Evolutionary conservation across 2,797 vertebrate species (phyloP), one percentile per base, ranked within the genome.

Genomic region (Phyllotis vaccarum): DNA sequence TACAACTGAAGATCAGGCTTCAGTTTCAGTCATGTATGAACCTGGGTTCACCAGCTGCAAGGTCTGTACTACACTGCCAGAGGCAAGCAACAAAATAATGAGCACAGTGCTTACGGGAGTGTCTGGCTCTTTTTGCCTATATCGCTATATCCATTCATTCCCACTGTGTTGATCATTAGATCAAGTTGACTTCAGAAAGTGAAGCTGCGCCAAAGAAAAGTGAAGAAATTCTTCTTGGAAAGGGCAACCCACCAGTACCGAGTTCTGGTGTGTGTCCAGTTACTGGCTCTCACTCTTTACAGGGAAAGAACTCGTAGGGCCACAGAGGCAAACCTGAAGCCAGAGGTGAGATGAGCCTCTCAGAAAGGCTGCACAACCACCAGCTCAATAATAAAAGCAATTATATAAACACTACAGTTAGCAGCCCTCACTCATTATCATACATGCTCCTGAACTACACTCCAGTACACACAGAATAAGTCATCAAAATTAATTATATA

Each of bases 401-500:
- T 11, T 16, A 83, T 49, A 2, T 83, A 37, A 62, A 70, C 40
- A 10, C 27, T 49, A 72, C 31, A 81, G 58, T n/a, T 10, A 62
- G 56, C 40, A 49, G 16, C 19, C 8, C 68, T 37, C 43, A 27
- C 49, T 88, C 40, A 24, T 62, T 66, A 22, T 46, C 56, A 64
- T 16, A 70, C 22, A 34, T 2, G 46, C 56, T 29, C 78, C 27
- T 56, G 9, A 60, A 76, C 52, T 52, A 52, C 5, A 54, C n/a
- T 74, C 8, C 82, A 68, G 22, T 22, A 22, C 64, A 79, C 72
- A 76, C 40, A n/a, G 87, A 89, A n/a, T 27, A 66, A 49, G 87
- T 37, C 81, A 43, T 86, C 81, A 34, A 74, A 90, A 90, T 78
- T 82, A 92, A 94, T 87, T n/a, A n/a, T 70, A 37, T 40, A 43